phyloP scores from a whole-genome alignment of 2,797 vertebrate genomes.

The Naso thynnoides region DNA sequence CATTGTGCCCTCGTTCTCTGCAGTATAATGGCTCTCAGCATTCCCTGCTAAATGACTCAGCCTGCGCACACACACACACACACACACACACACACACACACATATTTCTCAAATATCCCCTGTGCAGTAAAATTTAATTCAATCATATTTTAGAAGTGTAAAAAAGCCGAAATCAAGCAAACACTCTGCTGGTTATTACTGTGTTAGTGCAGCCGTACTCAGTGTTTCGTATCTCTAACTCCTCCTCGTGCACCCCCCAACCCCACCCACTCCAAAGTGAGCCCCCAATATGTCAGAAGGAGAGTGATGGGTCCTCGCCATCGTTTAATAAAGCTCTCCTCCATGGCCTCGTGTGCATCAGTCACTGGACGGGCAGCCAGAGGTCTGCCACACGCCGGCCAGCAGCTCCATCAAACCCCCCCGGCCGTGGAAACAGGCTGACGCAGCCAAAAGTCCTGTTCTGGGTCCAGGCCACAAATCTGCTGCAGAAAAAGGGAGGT shows the following conservation, averaged over 20 bases:
- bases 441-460: conserved; percentile 46
- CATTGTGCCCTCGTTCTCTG: conserved; percentile 57
- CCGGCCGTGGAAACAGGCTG: conserved; percentile 43
- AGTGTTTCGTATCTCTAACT: conserved; percentile 37
- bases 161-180: conserved; percentile 1
- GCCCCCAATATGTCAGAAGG: conserved; percentile 73
- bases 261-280: conserved; percentile 53
- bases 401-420: conserved; percentile 64
- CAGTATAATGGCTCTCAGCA: conserved; percentile 50
- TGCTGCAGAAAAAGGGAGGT: not conserved
- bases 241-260: conserved; percentile 7
- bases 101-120: not conserved
- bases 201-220: conserved; percentile 5
- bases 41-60: conserved; percentile 55
- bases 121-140: conserved; percentile 21
- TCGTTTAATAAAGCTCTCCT: conserved; percentile 77
- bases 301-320: conserved; percentile 69
- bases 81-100: conserved; percentile 23
- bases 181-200: not conserved
- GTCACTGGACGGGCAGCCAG: conserved; percentile 55
- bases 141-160: not conserved
- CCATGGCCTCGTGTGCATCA: conserved; percentile 58
- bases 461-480: conserved; percentile 5
- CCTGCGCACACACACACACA: conserved; percentile 22
- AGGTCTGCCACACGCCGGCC: conserved; percentile 50